Base-by-base conservation (phyloP, 1,140 invertebrate genomes). In the Heliothis subflexa region DNA sequence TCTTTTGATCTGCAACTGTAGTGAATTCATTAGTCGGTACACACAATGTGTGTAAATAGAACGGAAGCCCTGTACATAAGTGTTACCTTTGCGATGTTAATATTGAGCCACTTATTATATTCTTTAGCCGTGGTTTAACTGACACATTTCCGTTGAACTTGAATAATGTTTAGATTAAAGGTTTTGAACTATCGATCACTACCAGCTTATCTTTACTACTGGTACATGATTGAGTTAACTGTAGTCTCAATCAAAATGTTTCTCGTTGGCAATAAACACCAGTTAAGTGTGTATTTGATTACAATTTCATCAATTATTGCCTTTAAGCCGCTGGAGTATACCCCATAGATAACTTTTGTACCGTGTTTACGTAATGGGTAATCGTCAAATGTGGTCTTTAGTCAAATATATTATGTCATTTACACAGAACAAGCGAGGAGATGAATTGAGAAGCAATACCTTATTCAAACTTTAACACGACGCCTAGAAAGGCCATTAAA, bases 21-120 rank as follows among this genome's bases (percentile, higher is more conserved):
- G 86, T 91, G 91, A 90, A 93, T 92, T 93, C 87, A 93, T 93
- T 92, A 93, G 85, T 83, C 78, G 79, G 78, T 85, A 84, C 81
- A 79, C 79, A 88, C 83, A 87, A 91, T 91, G 85, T 91, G 89
- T 93, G 91, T 90, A 93, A 92, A 90, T 92, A 88, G 91, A 93
- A 90, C 91, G 91, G 91, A 93, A 93, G 88, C 85, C 74, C 78
- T 81, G 81, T 86, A 87, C 89, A 88, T 88, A 89, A 88, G 87
- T 86, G 87, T 88, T 86, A 88, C 84, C 82, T 81, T 80, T 61
- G 77, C 80, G 55, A 78, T 81, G 78, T 85, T 80, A 85, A 82
- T 78, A 84, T 72, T 80, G 81, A 82, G 80, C 80, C 73, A 75
- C 73, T n/a, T n/a, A n/a, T 75, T 83, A 76, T 64, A 76, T 78